These are phyloP conservation scores for Taphrorychus bicolor DNA, from an alignment of 2,888 invertebrate genomes.

Conservation along the genomic window DNA sequence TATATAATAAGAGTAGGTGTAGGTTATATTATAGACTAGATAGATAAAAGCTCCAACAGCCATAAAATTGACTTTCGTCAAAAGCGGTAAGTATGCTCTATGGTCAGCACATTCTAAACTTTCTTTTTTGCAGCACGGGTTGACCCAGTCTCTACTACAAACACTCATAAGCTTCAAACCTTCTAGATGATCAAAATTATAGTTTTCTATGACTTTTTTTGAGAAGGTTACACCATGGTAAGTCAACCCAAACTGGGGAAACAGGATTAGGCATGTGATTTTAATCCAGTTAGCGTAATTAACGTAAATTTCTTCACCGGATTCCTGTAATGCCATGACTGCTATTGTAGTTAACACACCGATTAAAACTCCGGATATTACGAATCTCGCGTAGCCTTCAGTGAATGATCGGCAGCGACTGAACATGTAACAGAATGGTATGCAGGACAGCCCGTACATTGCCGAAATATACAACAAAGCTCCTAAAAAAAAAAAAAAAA, in stretches of 20 bases:
- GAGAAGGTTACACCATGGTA: slow-evolving; percentile 50
- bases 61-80: slow-evolving; percentile 26
- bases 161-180: slow-evolving; percentile 2
- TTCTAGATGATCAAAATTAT: slow-evolving; percentile 53
- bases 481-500: slow-evolving; percentile 55
- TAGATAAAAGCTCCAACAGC: slow-evolving; percentile 43
- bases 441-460: slow-evolving; percentile 67
- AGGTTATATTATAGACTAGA: slow-evolving; percentile 41
- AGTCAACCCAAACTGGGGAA: slow-evolving; percentile 55
- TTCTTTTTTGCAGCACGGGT: slow-evolving; percentile 54
- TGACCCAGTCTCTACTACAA: slow-evolving; percentile 10
- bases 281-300: slow-evolving; percentile 45
- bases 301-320: slow-evolving; percentile 46
- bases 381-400: slow-evolving; percentile 57
- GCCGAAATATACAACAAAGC: slow-evolving; percentile 61
- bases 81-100: slow-evolving; percentile 40
- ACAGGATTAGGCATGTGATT: slow-evolving; percentile 45
- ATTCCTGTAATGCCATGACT: slow-evolving; percentile 45
- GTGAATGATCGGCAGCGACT: slow-evolving; percentile 63
- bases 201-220: slow-evolving; percentile 50
- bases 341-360: slow-evolving; percentile 52
- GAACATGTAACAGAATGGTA: slow-evolving; percentile 71
- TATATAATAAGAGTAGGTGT: too few species aligned
- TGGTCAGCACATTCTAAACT: slow-evolving; percentile 39
- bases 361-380: slow-evolving; percentile 52